A percentile compares a stretch with the other conserved stretches of the same genome.
phyloP scores from a whole-genome alignment of 2,113 vertebrate species.

The Ictalurus punctatus region DNA sequence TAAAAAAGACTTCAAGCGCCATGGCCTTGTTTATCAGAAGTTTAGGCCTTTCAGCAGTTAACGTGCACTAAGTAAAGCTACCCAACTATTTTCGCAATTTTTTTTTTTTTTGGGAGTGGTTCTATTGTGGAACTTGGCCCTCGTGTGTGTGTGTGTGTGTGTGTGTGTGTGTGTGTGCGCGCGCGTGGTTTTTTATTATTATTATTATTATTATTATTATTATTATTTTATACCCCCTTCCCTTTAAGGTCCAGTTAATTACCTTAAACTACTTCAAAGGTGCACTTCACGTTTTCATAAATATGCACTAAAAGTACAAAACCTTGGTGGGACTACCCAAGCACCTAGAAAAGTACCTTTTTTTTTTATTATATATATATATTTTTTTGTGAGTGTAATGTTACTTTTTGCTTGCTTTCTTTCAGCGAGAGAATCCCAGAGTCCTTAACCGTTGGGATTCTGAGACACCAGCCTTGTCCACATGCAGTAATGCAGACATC shows the following conservation, averaged over 20 bases:
- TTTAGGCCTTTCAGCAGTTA: not conserved
- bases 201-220: too few relatives aligned
- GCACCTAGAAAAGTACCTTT: not conserved
- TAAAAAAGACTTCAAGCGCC: not conserved
- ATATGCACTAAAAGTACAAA: not conserved
- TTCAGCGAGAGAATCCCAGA: conserved; percentile 84
- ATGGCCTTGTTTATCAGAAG: not conserved
- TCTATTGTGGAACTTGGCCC: not conserved
- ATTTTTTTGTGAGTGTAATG: not conserved
- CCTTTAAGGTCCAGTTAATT: not conserved
- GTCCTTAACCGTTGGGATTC: conserved; percentile 82
- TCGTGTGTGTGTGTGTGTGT: too few relatives aligned
- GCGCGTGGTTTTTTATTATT: too few relatives aligned
- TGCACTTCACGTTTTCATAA: not conserved
- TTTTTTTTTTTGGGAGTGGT: not conserved
- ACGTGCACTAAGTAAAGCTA: too few relatives aligned
- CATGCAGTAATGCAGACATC: conserved; percentile 92
- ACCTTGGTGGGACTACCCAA: not conserved
- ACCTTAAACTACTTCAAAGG: not conserved
- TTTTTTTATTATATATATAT: too few relatives aligned
- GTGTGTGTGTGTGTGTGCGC: too few relatives aligned
- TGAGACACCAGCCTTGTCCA: conserved; percentile 85
- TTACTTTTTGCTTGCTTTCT: not conserved
- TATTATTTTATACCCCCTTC: too few relatives aligned
- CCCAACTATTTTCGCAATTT: too few relatives aligned